Conservation (phyloP, 64 coral and sea anemone genomes). For the Pocillopora verrucosa region DNA sequence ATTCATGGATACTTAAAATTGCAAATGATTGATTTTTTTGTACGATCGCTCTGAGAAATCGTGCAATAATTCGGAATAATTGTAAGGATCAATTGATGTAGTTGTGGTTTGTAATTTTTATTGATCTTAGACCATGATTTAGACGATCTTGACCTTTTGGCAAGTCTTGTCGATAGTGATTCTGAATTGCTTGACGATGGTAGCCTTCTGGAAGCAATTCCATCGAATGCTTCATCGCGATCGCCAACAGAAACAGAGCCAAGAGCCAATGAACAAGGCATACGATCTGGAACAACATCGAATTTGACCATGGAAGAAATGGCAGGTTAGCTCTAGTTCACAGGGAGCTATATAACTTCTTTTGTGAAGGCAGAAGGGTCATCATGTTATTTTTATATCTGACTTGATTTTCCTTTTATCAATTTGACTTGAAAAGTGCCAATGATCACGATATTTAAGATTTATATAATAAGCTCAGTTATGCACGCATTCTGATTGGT, state of each 20-base stretch:
- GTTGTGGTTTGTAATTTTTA: not conserved
- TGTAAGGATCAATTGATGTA: not conserved
- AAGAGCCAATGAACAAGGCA: not conserved
- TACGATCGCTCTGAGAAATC: not conserved
- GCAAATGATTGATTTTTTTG: not conserved
- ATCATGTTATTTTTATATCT: no score
- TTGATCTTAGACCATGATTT: not conserved
- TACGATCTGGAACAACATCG: not conserved
- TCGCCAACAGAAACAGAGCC: not conserved
- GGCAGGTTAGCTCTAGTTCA: not conserved
- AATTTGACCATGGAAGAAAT: slow-evolving; percentile 16
- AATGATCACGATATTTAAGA: no score
- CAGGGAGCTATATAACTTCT: no score
- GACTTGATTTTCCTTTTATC: no score
- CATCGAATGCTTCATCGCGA: not conserved
- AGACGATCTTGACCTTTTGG: slow-evolving; percentile 44
- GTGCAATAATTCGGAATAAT: not conserved
- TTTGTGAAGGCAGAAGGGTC: no score
- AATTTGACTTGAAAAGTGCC: no score
- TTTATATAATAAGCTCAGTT: no score
- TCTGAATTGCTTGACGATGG: slow-evolving; percentile 31
- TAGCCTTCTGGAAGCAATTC: not conserved
- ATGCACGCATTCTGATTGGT: no score
- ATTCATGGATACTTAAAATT: not conserved
- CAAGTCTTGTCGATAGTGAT: slow-evolving; percentile 37